Conservation (phyloP, 2,113 vertebrate genomes). For the Neofelis nebulosa region DNA sequence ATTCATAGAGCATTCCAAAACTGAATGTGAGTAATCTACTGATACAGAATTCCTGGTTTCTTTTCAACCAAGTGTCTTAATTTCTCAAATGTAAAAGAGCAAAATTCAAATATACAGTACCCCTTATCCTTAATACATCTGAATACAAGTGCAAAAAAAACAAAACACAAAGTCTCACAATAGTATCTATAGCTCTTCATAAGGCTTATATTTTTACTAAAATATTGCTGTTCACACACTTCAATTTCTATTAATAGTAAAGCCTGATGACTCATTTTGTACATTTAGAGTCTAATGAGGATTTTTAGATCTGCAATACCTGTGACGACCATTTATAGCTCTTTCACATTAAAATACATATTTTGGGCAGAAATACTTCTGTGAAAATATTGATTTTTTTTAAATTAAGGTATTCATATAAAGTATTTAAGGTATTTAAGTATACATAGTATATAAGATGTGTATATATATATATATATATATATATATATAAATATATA, state of each 20-base stretch:
- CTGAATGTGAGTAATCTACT: neutral
- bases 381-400: neutral
- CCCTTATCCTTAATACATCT: neutral
- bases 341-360: neutral
- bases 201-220: neutral
- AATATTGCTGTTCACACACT: neutral
- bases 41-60: neutral
- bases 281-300: neutral
- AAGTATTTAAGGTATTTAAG: neutral
- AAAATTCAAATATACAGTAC: neutral
- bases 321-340: neutral
- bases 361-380: neutral
- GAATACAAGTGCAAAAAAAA: neutral
- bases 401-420: neutral
- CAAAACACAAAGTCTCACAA: neutral
- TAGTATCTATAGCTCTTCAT: neutral
- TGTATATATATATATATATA: no score
- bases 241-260: constrained; percentile 7
- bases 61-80: neutral
- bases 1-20: neutral
- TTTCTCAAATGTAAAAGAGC: neutral
- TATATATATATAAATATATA: neutral
- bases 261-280: neutral
- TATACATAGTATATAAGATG: no score
- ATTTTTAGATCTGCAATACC: neutral